These are phyloP conservation scores for Seison nebaliae DNA, from an alignment of 1,140 invertebrate species.

Conservation along the genomic window DNA sequence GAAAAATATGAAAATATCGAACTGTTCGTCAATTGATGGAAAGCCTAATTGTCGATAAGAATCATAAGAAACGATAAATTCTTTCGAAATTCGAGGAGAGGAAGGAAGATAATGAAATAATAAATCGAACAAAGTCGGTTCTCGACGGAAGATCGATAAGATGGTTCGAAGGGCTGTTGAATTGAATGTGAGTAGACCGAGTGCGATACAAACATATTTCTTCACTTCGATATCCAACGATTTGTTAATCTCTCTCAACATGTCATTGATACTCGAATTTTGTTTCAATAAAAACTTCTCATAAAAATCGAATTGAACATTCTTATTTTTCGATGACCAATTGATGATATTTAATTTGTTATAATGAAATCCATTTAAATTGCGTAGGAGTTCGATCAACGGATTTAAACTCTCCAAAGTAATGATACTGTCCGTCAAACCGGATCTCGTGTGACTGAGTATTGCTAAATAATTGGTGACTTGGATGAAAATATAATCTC, in stretches of 20 bases:
- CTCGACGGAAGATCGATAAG: slow-evolving; percentile 22
- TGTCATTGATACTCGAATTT: slow-evolving; percentile 5
- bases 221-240: slow-evolving; percentile 14
- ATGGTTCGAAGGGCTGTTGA: slow-evolving; percentile 21
- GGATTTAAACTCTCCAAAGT: slow-evolving; percentile 22
- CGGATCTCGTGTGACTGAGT: slow-evolving; percentile 25
- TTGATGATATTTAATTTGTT: too few relatives aligned
- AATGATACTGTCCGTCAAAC: slow-evolving; percentile 27
- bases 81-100: slow-evolving; percentile 21
- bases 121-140: slow-evolving; percentile 20
- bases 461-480: slow-evolving; percentile 17
- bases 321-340: too few relatives aligned
- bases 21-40: too few relatives aligned
- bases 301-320: too few relatives aligned
- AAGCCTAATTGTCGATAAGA: slow-evolving; percentile 22
- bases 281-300: too few relatives aligned
- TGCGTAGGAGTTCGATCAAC: slow-evolving; percentile 19
- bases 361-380: too few relatives aligned
- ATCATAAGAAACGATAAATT: slow-evolving; percentile 24
- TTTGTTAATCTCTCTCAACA: slow-evolving; percentile 5
- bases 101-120: slow-evolving; percentile 22
- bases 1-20: too few relatives aligned
- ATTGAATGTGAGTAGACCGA: slow-evolving; percentile 28
- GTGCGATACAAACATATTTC: slow-evolving; percentile 20
- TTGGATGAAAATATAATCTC: neutral